Conservation (phyloP, 2,113 vertebrate genomes). For the Oncorhynchus nerka region DNA sequence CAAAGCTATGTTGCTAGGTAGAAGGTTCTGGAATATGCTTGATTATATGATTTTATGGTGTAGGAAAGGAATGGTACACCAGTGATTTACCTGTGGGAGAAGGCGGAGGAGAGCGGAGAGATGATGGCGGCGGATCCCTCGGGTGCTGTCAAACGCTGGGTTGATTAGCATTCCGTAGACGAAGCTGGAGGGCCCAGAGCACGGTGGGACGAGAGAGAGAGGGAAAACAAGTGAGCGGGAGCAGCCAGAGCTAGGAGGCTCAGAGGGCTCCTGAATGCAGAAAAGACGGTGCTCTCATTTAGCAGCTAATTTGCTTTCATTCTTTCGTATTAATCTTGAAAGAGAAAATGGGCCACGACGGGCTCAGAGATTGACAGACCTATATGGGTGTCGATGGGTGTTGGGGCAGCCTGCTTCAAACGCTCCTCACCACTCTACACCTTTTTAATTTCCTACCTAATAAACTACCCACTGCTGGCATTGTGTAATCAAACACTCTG, state of each 20-base stretch:
- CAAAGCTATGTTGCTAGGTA: not conserved
- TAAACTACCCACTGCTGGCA: conserved; percentile 64
- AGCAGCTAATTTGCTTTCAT: conserved; percentile 72
- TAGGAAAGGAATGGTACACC: not conserved
- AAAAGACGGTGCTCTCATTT: conserved; percentile 66
- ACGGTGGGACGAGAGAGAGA: not conserved
- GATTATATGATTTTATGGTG: not conserved
- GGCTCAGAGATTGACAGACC: conserved; percentile 71
- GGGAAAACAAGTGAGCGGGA: not conserved
- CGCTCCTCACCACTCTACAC: conserved; percentile 48
- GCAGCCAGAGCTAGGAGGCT: conserved; percentile 22
- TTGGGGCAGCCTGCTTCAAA: conserved; percentile 41
- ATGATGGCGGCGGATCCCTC: conserved; percentile 10
- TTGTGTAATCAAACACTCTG: conserved; percentile 67
- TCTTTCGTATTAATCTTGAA: conserved; percentile 72
- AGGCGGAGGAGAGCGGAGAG: conserved; percentile 8
- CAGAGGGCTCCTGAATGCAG: conserved; percentile 42
- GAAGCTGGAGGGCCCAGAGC: conserved; percentile 8
- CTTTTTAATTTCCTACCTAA: conserved; percentile 70
- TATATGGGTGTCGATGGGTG: conserved; percentile 46
- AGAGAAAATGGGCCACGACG: conserved; percentile 63
- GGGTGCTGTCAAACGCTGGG: conserved; percentile 18
- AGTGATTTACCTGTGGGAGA: conserved; percentile 3
- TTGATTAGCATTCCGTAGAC: conserved; percentile 44
- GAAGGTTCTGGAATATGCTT: not conserved